These are phyloP conservation scores for Loris lydekkerianus DNA, from an alignment of 2,797 vertebrate species.

Conservation along the genomic window DNA sequence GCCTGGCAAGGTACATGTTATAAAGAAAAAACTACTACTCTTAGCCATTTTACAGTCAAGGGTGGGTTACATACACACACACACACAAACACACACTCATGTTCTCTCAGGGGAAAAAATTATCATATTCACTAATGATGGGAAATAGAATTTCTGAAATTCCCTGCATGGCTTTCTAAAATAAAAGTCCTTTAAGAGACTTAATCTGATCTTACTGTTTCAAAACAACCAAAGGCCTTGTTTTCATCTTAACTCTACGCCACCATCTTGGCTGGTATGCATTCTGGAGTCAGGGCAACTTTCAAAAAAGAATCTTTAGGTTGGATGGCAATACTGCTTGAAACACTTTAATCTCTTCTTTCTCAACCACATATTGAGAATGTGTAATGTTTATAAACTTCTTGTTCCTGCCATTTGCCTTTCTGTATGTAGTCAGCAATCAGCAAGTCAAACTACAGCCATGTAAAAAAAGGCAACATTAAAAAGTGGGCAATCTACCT, in stretches of 20 bases:
- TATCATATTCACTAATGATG: background rate
- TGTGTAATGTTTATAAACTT: background rate
- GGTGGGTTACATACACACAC: background rate
- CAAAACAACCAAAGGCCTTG: conserved; percentile 17
- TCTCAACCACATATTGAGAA: conserved; percentile 13
- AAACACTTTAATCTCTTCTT: conserved; percentile 38
- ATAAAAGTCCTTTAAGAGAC: background rate
- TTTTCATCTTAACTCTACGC: conserved; percentile 40
- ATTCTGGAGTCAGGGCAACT: background rate
- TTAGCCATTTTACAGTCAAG: background rate
- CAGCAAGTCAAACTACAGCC: conserved; percentile 24
- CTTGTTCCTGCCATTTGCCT: background rate
- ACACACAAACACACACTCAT: background rate
- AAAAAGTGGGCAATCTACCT: background rate
- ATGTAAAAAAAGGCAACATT: background rate
- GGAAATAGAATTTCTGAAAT: conserved; percentile 14
- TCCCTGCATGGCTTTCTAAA: conserved; percentile 16
- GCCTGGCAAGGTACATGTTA: background rate
- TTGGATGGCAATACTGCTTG: background rate
- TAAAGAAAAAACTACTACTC: conserved; percentile 7
- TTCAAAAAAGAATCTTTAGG: conserved; percentile 5
- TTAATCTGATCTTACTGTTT: background rate
- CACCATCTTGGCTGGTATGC: background rate
- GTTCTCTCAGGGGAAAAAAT: background rate
- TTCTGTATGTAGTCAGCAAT: background rate